Percentiles rank a stretch among this genome's conserved stretches.
phyloP scores from a whole-genome alignment of 1,140 invertebrate species.

The Drosophila funebris region DNA sequence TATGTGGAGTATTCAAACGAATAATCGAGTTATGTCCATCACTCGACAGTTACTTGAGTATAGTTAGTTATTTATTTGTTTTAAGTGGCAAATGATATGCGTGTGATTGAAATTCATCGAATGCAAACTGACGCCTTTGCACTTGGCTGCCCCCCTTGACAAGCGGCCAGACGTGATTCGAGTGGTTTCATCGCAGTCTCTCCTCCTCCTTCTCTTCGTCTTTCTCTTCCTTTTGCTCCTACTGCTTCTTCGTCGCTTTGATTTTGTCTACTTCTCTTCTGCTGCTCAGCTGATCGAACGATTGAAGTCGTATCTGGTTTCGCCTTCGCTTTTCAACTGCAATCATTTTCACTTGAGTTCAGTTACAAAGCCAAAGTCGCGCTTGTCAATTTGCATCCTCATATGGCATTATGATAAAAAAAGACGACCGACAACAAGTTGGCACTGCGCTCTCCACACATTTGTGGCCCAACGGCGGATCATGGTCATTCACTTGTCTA shows the following conservation, averaged over 20 bases:
- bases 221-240: too few relatives aligned
- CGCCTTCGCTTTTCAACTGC: constrained; percentile 73
- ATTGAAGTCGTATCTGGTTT: constrained; percentile 80
- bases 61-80: constrained; percentile 39
- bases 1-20: not conserved
- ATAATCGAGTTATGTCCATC: constrained; percentile 15
- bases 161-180: constrained; percentile 52
- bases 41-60: not conserved
- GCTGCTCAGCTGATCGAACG: constrained; percentile 40
- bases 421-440: constrained; percentile 67
- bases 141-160: constrained; percentile 56
- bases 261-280: too few relatives aligned
- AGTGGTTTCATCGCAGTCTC: constrained; percentile 37
- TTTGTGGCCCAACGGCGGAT: constrained; percentile 47
- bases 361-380: constrained; percentile 53
- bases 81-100: constrained; percentile 75
- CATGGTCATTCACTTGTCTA: constrained; percentile 60
- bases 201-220: not conserved
- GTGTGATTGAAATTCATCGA: constrained; percentile 74
- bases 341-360: constrained; percentile 73
- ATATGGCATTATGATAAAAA: constrained; percentile 57
- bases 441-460: constrained; percentile 49
- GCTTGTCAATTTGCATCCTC: constrained; percentile 68
- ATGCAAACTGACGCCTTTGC: constrained; percentile 77
- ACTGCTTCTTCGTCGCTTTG: not conserved